A percentile compares a stretch with the other conserved stretches of the same genome.
phyloP scores from a whole-genome alignment of 2,888 invertebrate species.

The Drosophila mulleri region DNA sequence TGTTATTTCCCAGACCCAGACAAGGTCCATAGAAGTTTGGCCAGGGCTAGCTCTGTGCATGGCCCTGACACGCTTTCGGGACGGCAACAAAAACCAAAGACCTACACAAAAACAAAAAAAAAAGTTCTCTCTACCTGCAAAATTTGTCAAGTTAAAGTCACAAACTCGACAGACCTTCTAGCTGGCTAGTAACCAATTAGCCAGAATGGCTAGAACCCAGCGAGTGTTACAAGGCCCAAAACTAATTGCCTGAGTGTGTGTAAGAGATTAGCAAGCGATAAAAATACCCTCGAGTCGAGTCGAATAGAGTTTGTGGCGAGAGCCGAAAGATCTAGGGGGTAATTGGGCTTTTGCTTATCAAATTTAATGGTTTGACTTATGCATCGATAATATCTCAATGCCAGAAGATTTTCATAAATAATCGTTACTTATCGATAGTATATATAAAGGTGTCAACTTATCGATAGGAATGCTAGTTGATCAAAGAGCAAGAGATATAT shows the following conservation, averaged over 20 bases:
- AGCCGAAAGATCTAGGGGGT: no score
- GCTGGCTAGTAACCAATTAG: constrained; percentile 34
- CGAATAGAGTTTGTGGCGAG: neutral
- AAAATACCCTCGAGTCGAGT: neutral
- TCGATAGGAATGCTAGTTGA: neutral
- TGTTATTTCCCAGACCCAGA: constrained; percentile 53
- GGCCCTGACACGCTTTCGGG: constrained; percentile 66
- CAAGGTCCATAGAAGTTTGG: constrained; percentile 65
- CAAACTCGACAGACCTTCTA: constrained; percentile 50
- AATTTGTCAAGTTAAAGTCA: constrained; percentile 58
- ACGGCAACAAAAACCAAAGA: constrained; percentile 1
- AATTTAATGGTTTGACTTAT: neutral
- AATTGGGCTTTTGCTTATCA: neutral
- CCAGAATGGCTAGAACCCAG: constrained; percentile 20
- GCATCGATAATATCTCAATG: neutral
- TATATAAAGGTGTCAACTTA: neutral
- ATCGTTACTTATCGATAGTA: neutral
- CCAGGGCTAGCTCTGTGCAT: constrained; percentile 47
- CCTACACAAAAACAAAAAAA: neutral
- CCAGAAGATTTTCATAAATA: neutral
- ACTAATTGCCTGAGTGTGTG: constrained; percentile 20
- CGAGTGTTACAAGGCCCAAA: constrained; percentile 38
- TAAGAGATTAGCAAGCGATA: neutral
- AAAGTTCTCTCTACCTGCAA: constrained; percentile 44
- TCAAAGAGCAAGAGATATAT: neutral